Percentiles rank a stretch among this genome's conserved stretches.
These are phyloP conservation scores for Sterrhoptilus dennistouni DNA, from an alignment of 2,113 vertebrate species.

Conservation along the genomic window DNA sequence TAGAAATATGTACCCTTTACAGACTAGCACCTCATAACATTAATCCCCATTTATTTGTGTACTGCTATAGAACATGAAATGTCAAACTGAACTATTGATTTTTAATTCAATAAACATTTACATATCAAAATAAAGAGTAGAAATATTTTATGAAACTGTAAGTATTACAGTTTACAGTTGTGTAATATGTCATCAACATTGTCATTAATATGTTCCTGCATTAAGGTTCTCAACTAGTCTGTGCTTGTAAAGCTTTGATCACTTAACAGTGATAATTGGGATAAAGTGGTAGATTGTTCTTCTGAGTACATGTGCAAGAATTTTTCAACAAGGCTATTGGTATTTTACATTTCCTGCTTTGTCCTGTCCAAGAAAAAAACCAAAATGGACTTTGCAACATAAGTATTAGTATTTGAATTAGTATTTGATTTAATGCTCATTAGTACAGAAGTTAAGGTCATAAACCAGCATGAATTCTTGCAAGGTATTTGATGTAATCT, in stretches of 20 bases:
- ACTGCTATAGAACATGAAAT: neutral
- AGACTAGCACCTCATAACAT: neutral
- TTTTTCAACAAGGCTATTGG: neutral
- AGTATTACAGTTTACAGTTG: neutral
- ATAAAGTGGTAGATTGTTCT: neutral
- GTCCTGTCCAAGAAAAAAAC: neutral
- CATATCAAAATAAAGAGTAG: neutral
- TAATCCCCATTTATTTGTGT: neutral
- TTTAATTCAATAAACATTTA: neutral
- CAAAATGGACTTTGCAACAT: neutral
- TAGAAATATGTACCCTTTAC: neutral
- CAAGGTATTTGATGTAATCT: neutral
- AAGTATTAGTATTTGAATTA: neutral
- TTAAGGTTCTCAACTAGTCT: neutral
- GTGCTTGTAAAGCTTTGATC: neutral
- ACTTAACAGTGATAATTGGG: neutral
- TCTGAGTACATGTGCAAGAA: neutral
- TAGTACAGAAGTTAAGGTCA: neutral
- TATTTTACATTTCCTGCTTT: neutral
- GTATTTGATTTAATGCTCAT: neutral
- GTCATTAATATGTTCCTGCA: neutral
- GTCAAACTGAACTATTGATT: neutral
- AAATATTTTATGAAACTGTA: neutral
- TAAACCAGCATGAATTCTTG: neutral
- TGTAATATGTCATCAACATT: neutral